Evolutionary conservation across 2,113 vertebrate species (phyloP), one percentile per base, ranked within the genome.

Genomic region (Chelonoidis abingdonii): DNA sequence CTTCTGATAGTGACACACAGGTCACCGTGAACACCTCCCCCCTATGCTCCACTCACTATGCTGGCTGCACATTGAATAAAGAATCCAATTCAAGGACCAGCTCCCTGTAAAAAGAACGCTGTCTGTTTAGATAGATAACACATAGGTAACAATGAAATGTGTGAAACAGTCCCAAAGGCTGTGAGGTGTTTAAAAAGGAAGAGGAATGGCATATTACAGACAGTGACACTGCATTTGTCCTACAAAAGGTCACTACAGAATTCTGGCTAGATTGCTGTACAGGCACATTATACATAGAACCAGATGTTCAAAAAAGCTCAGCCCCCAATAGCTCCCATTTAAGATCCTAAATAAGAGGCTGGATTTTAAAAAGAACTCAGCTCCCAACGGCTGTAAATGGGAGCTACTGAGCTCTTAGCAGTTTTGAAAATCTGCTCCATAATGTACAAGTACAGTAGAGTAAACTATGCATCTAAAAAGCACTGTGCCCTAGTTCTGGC

Each of bases 91-190:
- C 49, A 12, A 69, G 79, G 53, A 25, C 69, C 6, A 8, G 31
- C 31, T 93, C n/a, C n/a, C 44, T 56, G 5, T 49, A 29, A 65
- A 87, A 13, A 38, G 27, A 49, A 22, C 54, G 27, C 47, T 86
- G 29, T 35, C 72, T 84, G 92, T 83, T 76, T 31, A 54, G n/a
- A 38, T 84, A 35, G 69, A 50, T 50, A 82, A 93, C 52, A 69
- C 16, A 19, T 56, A 88, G 84, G 79, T 14, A 79, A 54, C 89
- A 88, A 38, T 52, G 29, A 76, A 25, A 83, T 80, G 57, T 53
- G 86, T 81, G 91, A 92, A 6, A 0, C 93, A 76, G 41, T 95
- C 84, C 88, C 69, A 92, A 92, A n/a, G 79, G 44, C 86, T 84
- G 49, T 76, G 35, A n/a, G 85, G 75, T 49, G 93, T 57, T 0